Evolutionary conservation across 2,113 vertebrate genomes (phyloP), one percentile per base, ranked within the genome.

Genomic region (Uropsilus gracilis): DNA sequence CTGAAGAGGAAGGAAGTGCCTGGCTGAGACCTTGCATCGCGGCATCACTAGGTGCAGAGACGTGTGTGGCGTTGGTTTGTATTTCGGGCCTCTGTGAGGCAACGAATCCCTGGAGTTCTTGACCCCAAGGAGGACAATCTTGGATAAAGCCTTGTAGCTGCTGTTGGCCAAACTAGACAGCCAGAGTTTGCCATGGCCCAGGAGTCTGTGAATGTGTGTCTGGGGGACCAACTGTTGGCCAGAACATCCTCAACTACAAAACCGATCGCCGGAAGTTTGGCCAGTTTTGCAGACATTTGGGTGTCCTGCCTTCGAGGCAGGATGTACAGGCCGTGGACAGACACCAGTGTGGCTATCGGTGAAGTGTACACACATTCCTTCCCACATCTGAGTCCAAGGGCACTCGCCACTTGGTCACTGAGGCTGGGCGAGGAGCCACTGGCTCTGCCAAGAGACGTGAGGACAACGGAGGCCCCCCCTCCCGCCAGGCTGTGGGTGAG

Each of bases 71-170:
- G 34, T 86, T 82, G 71, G 77, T 61, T 89, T 80, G 32, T 91
- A 82, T 91, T 93, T 94, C 64, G 63, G 28, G 8, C 37, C 84
- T 84, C 71, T 91, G 57, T 59, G 77, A 91, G 75, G 46, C 46
- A 89, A 59, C 64, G 69, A 30, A 75, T 96, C 53, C 39, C 32
- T n/a, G 64, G 77, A 53, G 37, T 63, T 95, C 44, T 72, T 92
- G 72, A 50, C 32, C 13, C 14, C 3, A 78, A 91, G 87, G 50
- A 28, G 39, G 10, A 2, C 16, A 95, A 85, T 46, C 17, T 69
- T 87, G 57, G 26, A 48, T 71, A 77, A 88, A 34, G 61, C 37
- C 42, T 71, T 71, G 20, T 69, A 84, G 5, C 39, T 86, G 63
- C 53, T 26, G 6, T 50, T 86, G 66, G 32, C 72, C 7, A 8